Base-by-base conservation (phyloP, 2,888 invertebrate genomes). In the Cynaeus angustus region DNA sequence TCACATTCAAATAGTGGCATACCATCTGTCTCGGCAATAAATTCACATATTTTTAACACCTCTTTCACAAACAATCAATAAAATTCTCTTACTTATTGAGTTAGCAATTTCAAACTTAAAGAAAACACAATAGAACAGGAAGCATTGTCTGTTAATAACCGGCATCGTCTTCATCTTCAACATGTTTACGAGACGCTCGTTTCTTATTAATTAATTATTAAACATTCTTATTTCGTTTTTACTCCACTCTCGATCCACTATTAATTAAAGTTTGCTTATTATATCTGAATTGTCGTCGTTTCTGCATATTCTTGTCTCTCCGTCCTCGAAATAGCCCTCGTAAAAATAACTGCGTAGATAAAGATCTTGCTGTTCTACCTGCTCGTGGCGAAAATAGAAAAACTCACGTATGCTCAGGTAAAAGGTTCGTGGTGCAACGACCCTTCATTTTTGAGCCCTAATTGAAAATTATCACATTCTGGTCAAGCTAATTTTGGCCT, bases 201-300 rank as follows among this genome's bases (percentile, higher is more conserved):
- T 48, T 61, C 61, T 61, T 61, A 61, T 61, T 61, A 61, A 61
- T 61, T 61, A 61, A 61, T 61, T 48, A 61, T 61, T 61, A 48
- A 48, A 48, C 37, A 61, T 61, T 61, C 48, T 61, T 61, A 61
- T 61, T 61, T 26, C 50, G 38, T 61, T 61, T 61, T 61, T 50
- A 45, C 33, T 50, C 50, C 26, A 38, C 48, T 61, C 21, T 38
- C 33, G 37, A 50, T 38, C 37, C 37, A 30, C 61, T 38, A 61
- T 61, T 41, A 41, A 41, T 41, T 41, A 41, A 41, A 41, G 41
- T 41, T 41, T 1, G 41, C 4, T 13, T 10, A 41, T 41, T 41
- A n/a, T 10, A 41, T 41, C 12, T n/a, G 33, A 33, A 33, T n/a
- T 7, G 33, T 33, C 41, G 41, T 41, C 6, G 41, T n/a, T 10